Conservation (phyloP, 2,888 invertebrate genomes). For the Parnassius apollo region DNA sequence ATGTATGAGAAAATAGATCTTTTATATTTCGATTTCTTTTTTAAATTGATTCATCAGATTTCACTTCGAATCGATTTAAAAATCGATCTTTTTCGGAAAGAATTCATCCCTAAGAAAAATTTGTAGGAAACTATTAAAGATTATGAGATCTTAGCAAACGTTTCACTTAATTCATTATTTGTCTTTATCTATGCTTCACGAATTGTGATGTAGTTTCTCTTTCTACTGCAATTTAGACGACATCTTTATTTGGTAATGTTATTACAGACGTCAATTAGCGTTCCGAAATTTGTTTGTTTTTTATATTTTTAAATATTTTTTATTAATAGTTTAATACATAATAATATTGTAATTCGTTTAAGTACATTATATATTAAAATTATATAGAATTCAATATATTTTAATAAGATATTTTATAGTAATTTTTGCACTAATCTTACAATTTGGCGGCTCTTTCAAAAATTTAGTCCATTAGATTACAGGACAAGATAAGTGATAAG, state of each 20-base stretch:
- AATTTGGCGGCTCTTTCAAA: slow-evolving; percentile 34
- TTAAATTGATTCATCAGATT: too few species aligned
- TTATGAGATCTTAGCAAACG: slow-evolving; percentile 29
- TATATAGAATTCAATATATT: too few species aligned
- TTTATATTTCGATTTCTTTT: too few species aligned
- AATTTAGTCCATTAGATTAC: slow-evolving; percentile 71
- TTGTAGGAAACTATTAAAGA: slow-evolving; percentile 33
- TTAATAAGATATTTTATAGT: too few species aligned
- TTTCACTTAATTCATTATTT: slow-evolving; percentile 1
- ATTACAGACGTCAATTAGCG: slow-evolving; percentile 9
- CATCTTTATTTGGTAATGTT: neutral
- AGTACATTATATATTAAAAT: too few species aligned
- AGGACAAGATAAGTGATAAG: slow-evolving; percentile 70
- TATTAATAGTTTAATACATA: too few species aligned
- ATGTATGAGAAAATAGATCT: too few species aligned
- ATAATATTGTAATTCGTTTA: too few species aligned
- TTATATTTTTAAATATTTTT: too few species aligned
- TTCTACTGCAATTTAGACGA: slow-evolving; percentile 17
- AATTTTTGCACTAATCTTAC: neutral
- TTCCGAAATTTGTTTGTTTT: slow-evolving; percentile 17
- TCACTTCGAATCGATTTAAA: too few species aligned
- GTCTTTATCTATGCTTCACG: neutral
- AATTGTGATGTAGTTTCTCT: slow-evolving; percentile 27
- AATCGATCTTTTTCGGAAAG: slow-evolving; percentile 15
- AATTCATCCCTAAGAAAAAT: neutral